Evolutionary conservation across 1,140 invertebrate genomes (phyloP).

Genomic region (Solenopsis invicta): DNA sequence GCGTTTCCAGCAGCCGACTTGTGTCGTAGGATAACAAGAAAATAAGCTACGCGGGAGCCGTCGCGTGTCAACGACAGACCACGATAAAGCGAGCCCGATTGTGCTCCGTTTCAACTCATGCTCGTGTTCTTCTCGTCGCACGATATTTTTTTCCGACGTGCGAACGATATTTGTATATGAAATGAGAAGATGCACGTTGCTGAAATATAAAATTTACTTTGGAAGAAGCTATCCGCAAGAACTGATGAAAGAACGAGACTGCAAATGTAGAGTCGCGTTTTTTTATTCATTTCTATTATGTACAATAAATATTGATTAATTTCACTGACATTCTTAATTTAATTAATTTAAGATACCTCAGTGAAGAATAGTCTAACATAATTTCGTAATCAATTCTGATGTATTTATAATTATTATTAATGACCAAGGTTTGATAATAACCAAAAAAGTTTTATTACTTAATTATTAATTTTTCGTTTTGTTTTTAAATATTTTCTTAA

Average conservation of each 20-base stretch:
- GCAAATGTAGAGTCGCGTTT: background rate
- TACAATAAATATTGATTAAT: background rate
- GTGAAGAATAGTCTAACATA: background rate
- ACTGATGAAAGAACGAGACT: background rate
- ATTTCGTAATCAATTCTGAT: background rate
- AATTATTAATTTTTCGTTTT: background rate
- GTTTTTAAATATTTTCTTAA: constrained; percentile 9
- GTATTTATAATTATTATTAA: constrained; percentile 6
- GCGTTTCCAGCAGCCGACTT: constrained; percentile 11
- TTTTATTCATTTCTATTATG: background rate
- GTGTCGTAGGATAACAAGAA: constrained; percentile 9
- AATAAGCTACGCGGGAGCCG: constrained; percentile 22
- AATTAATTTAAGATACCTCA: background rate
- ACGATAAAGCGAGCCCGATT: constrained; percentile 20
- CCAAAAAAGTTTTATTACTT: background rate
- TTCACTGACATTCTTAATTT: background rate
- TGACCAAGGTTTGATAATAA: background rate
- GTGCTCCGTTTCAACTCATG: background rate
- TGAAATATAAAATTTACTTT: background rate
- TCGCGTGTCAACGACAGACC: constrained; percentile 2
- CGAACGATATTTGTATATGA: background rate
- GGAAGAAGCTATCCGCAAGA: background rate
- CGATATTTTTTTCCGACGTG: background rate
- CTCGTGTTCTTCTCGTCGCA: background rate
- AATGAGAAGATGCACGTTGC: background rate